Evolutionary conservation across 2,113 vertebrate genomes (phyloP), one percentile per base, ranked within the genome.

Genomic region (Brachypteracias leptosomus): DNA sequence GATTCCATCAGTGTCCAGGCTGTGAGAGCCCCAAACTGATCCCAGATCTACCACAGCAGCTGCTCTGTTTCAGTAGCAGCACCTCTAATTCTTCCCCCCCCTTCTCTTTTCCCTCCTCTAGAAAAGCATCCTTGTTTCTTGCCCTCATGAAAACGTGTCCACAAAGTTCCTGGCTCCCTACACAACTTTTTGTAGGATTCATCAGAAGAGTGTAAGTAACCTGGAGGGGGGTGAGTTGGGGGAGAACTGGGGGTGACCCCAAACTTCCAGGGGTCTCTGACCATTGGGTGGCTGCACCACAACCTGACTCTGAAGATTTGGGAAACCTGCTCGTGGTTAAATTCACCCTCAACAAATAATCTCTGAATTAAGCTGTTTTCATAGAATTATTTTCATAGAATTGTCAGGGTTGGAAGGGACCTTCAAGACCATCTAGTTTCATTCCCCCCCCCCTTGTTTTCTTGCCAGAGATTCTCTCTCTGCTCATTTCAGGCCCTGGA

Each of bases 121-220:
- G 98, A 98, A 98, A 95, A 98, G 98, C 91, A 97, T 98, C 68
- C 97, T 97, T 16, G 72, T 98, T 88, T 98, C 98, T 73, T 98
- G 98, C 82, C 97, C 97, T 57, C 95, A 97, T 0, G 98, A 98
- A 90, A 98, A 97, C 9, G 88, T 94, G 28, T 98, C 97, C 94
- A 97, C 98, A 2, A 98, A 97, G 86, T 98, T 98, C 95, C 87
- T 98, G 90, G 93, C 97, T 20, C 98, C 98, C 0, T 97, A 97
- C 42, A 97, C 98, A 13, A 91, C 92, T 28, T 98, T 98, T 85
- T 88, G 70, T 47, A 96, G 97, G 85, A 97, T 98, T 91, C 98
- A 98, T 81, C 70, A 96, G 55, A 98, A 98, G 77, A 98, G 98
- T 25, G 98, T 98, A 96, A 97, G 98, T 97, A 92, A 13, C 65